A percentile compares a stretch with the other conserved stretches of the same genome.
Evolutionary conservation across 2,888 invertebrate genomes (phyloP).

Genomic region (Melanotus villosus): DNA sequence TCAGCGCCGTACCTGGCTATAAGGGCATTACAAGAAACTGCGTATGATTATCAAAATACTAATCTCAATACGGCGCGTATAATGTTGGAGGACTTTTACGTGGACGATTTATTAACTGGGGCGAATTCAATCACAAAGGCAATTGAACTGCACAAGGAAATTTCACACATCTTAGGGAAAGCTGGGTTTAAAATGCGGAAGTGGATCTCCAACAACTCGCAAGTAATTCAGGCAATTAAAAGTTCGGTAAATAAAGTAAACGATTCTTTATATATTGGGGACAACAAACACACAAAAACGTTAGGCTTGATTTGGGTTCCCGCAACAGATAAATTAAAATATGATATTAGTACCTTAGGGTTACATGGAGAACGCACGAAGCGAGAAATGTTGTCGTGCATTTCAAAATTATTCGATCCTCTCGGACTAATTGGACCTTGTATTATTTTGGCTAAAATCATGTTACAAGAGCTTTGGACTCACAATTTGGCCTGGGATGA

Average conservation of each 20-base stretch:
- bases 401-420: slow-evolving; percentile 14
- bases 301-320: not conserved
- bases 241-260: not conserved
- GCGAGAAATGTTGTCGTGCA: slow-evolving; percentile 2
- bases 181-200: not conserved
- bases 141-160: too few relatives aligned
- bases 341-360: too few relatives aligned
- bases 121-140: too few relatives aligned
- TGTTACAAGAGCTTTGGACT: not conserved
- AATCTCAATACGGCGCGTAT: too few relatives aligned
- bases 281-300: not conserved
- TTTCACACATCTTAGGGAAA: not conserved
- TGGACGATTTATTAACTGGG: too few relatives aligned
- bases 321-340: not conserved
- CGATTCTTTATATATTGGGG: too few relatives aligned
- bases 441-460: not conserved
- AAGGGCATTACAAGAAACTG: slow-evolving; percentile 12
- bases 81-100: too few relatives aligned
- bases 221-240: not conserved
- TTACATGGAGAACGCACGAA: not conserved
- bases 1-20: slow-evolving; percentile 24
- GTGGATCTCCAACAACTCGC: not conserved
- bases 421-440: not conserved
- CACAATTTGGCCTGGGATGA: slow-evolving; percentile 12
- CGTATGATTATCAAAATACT: not conserved